Evolutionary conservation across 2,797 vertebrate genomes (phyloP), one percentile per base, ranked within the genome.

Genomic region (Apogon talboti): DNA sequence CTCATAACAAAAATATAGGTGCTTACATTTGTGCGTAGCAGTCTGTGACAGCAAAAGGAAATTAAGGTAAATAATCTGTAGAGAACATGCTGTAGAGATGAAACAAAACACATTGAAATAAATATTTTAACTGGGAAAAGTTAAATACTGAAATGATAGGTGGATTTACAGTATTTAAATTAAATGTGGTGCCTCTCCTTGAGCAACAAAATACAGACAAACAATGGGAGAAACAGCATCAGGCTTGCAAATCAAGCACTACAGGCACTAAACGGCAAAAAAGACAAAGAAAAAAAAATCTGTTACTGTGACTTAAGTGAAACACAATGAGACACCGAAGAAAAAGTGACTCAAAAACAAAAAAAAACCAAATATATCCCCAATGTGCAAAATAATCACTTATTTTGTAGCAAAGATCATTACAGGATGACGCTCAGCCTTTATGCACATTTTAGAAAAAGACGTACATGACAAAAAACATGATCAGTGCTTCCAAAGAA

Each of bases 241-340:
- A 1, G 83, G 83, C 85, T 88, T 87, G 84, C 74, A 38, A 68
- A 78, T 73, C 86, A 87, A 87, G 85, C 89, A 3, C 87, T 89
- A 88, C 84, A 91, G 91, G 90, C 90, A 92, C 91, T 89, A 80
- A 87, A 88, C 18, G 88, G 89, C 85, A 67, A 74, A 68, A 35
- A 58, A 43, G 35, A 30, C 28, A 61, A 45, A 35, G 30, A 42
- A 30, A 35, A 61, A 45, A 35, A 35, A 42, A 16, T 72, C 56
- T 59, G 3, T 60, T n/a, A 46, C 53, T 3, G 14, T 41, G 33
- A 42, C 38, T 15, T 24, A 21, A 50, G 53, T 42, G 14, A 74
- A 42, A n/a, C 9, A 28, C 78, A 21, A 30, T 6, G 6, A 43
- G 54, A 41, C 33, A 24, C 33, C 18, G 61, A 42, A 62, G 3